Percentiles rank a stretch among this genome's conserved stretches.
Evolutionary conservation across 2,888 invertebrate species (phyloP).

Genomic region (Parnassius glacialis): DNA sequence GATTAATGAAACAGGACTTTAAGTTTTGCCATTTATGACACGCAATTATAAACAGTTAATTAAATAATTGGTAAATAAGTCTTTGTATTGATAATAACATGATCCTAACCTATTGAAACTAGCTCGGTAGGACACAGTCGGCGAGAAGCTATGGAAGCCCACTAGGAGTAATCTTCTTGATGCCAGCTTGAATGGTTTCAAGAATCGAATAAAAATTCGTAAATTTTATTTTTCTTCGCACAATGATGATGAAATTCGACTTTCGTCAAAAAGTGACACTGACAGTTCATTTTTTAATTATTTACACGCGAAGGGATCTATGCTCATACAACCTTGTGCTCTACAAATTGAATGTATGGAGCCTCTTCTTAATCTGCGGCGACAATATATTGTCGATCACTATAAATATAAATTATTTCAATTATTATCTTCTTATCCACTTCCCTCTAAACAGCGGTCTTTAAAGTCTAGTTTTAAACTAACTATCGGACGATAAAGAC

Average conservation of each 20-base stretch:
- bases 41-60: neutral
- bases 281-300: conserved; percentile 2
- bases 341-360: neutral
- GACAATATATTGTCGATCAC: too few species aligned
- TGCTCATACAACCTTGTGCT: too few species aligned
- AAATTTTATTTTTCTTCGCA: too few species aligned
- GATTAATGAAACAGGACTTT: neutral
- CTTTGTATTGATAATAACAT: neutral
- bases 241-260: neutral
- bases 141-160: conserved; percentile 61
- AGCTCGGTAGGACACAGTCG: conserved; percentile 47
- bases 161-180: conserved; percentile 60
- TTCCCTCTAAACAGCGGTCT: too few species aligned
- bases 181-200: conserved; percentile 62
- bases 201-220: too few species aligned
- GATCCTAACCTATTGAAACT: conserved; percentile 62
- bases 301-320: too few species aligned
- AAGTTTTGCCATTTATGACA: too few species aligned
- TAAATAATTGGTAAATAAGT: neutral
- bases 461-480: too few species aligned
- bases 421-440: too few species aligned
- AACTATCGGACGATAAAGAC: too few species aligned
- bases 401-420: too few species aligned
- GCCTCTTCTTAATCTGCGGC: neutral
- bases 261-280: conserved; percentile 12